Conservation (phyloP, 1,140 invertebrate species). For the Drosophila malerkotliana region DNA sequence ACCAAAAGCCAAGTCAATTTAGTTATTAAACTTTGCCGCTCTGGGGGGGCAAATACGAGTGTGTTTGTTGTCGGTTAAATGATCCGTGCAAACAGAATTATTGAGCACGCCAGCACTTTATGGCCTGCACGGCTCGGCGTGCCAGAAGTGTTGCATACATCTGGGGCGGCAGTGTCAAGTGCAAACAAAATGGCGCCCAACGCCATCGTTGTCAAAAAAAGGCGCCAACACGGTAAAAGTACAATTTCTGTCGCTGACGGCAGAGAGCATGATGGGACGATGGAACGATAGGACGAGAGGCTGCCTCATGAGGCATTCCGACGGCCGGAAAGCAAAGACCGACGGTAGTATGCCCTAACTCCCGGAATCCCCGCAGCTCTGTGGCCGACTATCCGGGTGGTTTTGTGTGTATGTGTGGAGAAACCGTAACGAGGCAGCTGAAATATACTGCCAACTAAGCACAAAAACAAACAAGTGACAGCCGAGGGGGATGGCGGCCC, state of each 20-base stretch:
- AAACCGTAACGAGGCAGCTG: slow-evolving; percentile 12
- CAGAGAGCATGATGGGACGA: slow-evolving; percentile 65
- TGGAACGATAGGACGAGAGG: slow-evolving; percentile 25
- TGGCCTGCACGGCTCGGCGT: slow-evolving; percentile 11
- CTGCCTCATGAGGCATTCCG: slow-evolving; percentile 12
- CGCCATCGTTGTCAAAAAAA: slow-evolving; percentile 54
- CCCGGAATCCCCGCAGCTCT: slow-evolving; percentile 11
- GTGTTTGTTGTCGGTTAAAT: slow-evolving; percentile 17
- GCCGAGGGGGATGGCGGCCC: not conserved
- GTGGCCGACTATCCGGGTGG: not conserved
- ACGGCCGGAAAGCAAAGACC: slow-evolving; percentile 1
- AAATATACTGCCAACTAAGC: slow-evolving; percentile 25
- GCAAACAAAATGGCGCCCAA: slow-evolving; percentile 69
- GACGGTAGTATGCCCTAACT: slow-evolving; percentile 13
- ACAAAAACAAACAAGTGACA: slow-evolving; percentile 46
- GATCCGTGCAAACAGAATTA: slow-evolving; percentile 50
- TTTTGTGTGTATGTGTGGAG: not conserved
- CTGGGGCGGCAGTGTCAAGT: slow-evolving; percentile 57
- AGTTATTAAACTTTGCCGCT: slow-evolving; percentile 46
- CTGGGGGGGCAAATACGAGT: not conserved
- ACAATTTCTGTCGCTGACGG: slow-evolving; percentile 40
- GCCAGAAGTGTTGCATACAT: slow-evolving; percentile 30
- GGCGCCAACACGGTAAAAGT: slow-evolving; percentile 5
- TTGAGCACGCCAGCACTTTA: slow-evolving; percentile 35
- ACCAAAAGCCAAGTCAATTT: slow-evolving; percentile 27